Percentiles rank a stretch among this genome's conserved stretches.
These are phyloP conservation scores for Cryptotermes secundus DNA, from an alignment of 1,140 invertebrate species.

Conservation along the genomic window DNA sequence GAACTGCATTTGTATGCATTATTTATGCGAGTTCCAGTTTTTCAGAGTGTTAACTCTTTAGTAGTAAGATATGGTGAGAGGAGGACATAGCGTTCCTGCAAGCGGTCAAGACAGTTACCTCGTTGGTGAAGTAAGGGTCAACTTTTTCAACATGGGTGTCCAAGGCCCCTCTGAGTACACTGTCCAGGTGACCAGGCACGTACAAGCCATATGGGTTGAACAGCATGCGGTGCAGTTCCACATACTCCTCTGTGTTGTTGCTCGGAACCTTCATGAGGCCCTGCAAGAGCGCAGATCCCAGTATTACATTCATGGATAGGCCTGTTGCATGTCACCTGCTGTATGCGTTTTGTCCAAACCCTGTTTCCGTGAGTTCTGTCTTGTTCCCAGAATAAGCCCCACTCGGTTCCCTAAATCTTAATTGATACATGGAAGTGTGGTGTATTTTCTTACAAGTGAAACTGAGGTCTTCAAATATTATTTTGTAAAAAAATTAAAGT, in stretches of 20 bases:
- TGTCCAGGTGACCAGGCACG: constrained; percentile 55
- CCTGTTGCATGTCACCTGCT: too few relatives aligned
- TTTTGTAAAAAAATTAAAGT: too few relatives aligned
- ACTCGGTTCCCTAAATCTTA: too few relatives aligned
- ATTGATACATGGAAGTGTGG: too few relatives aligned
- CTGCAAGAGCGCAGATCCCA: constrained; percentile 35
- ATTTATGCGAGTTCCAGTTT: background rate
- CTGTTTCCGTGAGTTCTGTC: too few relatives aligned
- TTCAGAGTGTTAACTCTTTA: background rate
- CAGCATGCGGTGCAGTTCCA: constrained; percentile 73
- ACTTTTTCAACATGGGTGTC: constrained; percentile 65
- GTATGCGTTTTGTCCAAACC: too few relatives aligned
- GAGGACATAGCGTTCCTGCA: background rate
- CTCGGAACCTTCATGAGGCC: constrained; percentile 67
- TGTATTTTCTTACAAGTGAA: too few relatives aligned
- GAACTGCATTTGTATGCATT: too few relatives aligned
- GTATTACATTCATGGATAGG: too few relatives aligned
- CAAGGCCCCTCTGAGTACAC: constrained; percentile 61
- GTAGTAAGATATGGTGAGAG: too few relatives aligned
- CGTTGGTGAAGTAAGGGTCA: constrained; percentile 65
- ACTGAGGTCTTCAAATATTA: too few relatives aligned
- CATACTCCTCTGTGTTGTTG: constrained; percentile 45
- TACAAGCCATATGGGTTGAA: constrained; percentile 69
- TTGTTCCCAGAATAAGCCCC: too few relatives aligned
- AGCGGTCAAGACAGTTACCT: constrained; percentile 50